phyloP scores from a whole-genome alignment of 2,888 invertebrate species.

The Druceiella hillmani region DNA sequence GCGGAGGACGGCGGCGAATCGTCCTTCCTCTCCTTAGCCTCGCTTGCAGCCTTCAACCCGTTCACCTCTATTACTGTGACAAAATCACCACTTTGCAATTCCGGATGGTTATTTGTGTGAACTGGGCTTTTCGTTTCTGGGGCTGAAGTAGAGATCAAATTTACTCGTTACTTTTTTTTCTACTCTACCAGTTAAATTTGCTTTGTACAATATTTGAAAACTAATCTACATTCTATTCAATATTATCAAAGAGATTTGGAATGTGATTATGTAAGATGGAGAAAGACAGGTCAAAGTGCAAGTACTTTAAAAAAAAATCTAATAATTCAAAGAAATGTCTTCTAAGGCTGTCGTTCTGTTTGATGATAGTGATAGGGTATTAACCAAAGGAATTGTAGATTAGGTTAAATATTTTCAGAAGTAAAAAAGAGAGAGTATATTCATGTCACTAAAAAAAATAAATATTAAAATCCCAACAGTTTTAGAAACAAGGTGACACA shows the following conservation, averaged over 20 bases:
- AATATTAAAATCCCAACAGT: conserved; percentile 5
- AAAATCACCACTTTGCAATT: conserved; percentile 59
- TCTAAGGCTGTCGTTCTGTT: too few relatives aligned
- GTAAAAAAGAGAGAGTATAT: too few relatives aligned
- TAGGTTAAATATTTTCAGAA: too few relatives aligned
- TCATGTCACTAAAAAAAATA: conserved; percentile 13
- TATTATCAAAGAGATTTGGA: too few relatives aligned
- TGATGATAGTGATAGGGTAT: too few relatives aligned
- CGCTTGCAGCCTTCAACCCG: conserved; percentile 58
- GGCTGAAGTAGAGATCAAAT: conserved; percentile 30
- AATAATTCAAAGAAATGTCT: too few relatives aligned
- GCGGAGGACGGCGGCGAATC: conserved; percentile 34
- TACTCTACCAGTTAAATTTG: conserved; percentile 16
- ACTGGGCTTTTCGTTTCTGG: conserved; percentile 42
- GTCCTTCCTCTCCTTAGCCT: conserved; percentile 37
- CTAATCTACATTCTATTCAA: too few relatives aligned
- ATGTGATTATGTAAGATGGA: too few relatives aligned
- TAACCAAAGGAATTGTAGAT: too few relatives aligned
- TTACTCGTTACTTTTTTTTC: conserved; percentile 12
- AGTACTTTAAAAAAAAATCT: too few relatives aligned
- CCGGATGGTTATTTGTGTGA: conserved; percentile 46
- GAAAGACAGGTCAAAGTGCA: too few relatives aligned
- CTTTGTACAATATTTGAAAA: conserved; percentile 22
- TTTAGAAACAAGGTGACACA: too few relatives aligned
- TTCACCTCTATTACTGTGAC: conserved; percentile 88